Conservation (phyloP, 2,113 vertebrate species). For the Pogonocichla stellata region DNA sequence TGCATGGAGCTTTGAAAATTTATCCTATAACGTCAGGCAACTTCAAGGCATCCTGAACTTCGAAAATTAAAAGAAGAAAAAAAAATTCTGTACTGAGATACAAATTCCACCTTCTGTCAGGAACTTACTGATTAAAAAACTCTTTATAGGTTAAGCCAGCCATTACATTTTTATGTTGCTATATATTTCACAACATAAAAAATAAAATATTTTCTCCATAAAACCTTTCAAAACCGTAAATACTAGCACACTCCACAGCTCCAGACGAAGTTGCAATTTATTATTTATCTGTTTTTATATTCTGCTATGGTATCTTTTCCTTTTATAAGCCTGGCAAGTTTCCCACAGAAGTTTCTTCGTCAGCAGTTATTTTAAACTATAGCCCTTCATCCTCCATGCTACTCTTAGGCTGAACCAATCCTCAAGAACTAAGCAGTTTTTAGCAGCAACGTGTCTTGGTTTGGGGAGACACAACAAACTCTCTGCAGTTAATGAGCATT, state of each 20-base stretch:
- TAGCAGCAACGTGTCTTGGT: background rate
- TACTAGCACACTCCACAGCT: constrained; percentile 26
- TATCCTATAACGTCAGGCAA: constrained; percentile 47
- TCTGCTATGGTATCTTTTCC: constrained; percentile 50
- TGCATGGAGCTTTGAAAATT: constrained; percentile 60
- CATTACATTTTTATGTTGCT: constrained; percentile 74
- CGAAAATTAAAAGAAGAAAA: constrained; percentile 70
- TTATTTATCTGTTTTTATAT: constrained; percentile 63
- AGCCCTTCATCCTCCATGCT: background rate
- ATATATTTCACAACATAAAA: constrained; percentile 72
- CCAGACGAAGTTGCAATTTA: constrained; percentile 38
- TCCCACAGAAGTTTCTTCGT: constrained; percentile 46
- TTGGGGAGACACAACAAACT: background rate
- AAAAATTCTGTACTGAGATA: constrained; percentile 52
- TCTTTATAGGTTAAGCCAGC: constrained; percentile 75
- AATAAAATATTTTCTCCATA: constrained; percentile 68
- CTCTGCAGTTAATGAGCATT: background rate
- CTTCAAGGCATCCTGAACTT: constrained; percentile 60
- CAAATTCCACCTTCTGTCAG: constrained; percentile 74
- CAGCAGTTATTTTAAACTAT: constrained; percentile 52
- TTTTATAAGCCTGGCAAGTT: constrained; percentile 59
- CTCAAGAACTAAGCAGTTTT: background rate
- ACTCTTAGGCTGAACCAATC: background rate
- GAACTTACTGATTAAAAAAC: constrained; percentile 76
- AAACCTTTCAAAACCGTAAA: constrained; percentile 64